A percentile compares a stretch with the other conserved stretches of the same genome.
Evolutionary conservation across 2,888 invertebrate species (phyloP).

Genomic region (Cabera pusaria): DNA sequence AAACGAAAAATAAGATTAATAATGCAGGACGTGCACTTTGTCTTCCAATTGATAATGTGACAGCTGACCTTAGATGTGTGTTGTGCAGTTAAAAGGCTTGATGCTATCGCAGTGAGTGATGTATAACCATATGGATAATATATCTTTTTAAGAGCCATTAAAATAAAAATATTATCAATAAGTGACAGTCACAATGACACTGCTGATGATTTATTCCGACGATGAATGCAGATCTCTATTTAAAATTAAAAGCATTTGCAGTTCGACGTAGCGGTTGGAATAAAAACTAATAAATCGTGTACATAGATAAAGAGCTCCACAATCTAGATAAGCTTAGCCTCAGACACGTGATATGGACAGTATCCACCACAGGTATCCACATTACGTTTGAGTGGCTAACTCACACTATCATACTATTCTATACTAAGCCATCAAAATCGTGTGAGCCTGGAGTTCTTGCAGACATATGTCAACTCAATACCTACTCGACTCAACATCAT

Average conservation of each 20-base stretch:
- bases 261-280: slow-evolving; percentile 32
- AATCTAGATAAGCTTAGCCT: slow-evolving; percentile 48
- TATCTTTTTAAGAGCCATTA: slow-evolving; percentile 12
- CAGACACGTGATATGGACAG: slow-evolving; percentile 5
- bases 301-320: slow-evolving; percentile 36
- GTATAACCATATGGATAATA: slow-evolving; percentile 9
- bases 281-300: slow-evolving; percentile 49
- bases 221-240: slow-evolving; percentile 25
- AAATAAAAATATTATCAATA: slow-evolving; percentile 9
- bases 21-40: slow-evolving; percentile 13
- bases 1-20: slow-evolving; percentile 14
- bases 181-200: slow-evolving; percentile 4
- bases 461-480: too few relatives aligned
- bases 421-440: too few relatives aligned
- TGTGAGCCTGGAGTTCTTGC: too few relatives aligned
- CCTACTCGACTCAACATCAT: too few relatives aligned
- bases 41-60: slow-evolving; percentile 16
- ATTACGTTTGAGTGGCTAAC: not conserved
- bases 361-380: not conserved
- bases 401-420: too few relatives aligned
- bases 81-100: slow-evolving; percentile 9
- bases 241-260: slow-evolving; percentile 25
- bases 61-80: slow-evolving; percentile 13
- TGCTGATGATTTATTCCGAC: slow-evolving; percentile 4
- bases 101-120: slow-evolving; percentile 18